These are phyloP conservation scores for Gymnocheta viridis DNA, from an alignment of 2,888 invertebrate species.

Conservation along the genomic window DNA sequence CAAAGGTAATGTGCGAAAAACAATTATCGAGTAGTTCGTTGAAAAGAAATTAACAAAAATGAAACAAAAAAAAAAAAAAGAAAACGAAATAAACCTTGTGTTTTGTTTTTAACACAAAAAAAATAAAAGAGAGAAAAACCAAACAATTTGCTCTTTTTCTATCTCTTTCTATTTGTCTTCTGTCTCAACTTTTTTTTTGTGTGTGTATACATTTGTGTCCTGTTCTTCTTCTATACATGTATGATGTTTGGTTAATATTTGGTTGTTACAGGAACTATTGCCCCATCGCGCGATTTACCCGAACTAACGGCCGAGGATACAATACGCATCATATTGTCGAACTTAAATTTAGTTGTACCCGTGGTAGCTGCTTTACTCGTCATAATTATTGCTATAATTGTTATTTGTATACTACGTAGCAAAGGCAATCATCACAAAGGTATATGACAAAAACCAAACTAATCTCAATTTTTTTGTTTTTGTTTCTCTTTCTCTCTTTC, in stretches of 20 bases:
- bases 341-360: conserved; percentile 96
- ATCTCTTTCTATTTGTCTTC: conserved; percentile 39
- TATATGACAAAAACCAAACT: conserved; percentile 80
- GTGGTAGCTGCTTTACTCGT: conserved; percentile 95
- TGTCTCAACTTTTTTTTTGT: conserved; percentile 13
- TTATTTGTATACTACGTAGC: conserved; percentile 95
- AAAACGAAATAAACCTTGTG: conserved; percentile 71
- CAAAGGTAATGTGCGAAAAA: conserved; percentile 74
- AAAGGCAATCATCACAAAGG: conserved; percentile 93
- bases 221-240: conserved; percentile 64
- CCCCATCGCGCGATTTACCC: conserved; percentile 93
- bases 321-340: conserved; percentile 92
- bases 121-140: conserved; percentile 48
- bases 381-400: conserved; percentile 95
- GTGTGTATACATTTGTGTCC: conserved; percentile 34
- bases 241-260: conserved; percentile 73
- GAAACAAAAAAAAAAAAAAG: conserved; percentile 58
- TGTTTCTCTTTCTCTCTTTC: conserved; percentile 74
- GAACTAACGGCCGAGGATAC: conserved; percentile 90
- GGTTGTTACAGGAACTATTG: conserved; percentile 95
- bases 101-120: conserved; percentile 18
- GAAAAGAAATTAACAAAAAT: conserved; percentile 42
- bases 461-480: conserved; percentile 73
- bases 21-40: conserved; percentile 17
- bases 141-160: conserved; percentile 53